Evolutionary conservation across 2,113 vertebrate genomes (phyloP).

Genomic region (Lepisosteus oculatus): DNA sequence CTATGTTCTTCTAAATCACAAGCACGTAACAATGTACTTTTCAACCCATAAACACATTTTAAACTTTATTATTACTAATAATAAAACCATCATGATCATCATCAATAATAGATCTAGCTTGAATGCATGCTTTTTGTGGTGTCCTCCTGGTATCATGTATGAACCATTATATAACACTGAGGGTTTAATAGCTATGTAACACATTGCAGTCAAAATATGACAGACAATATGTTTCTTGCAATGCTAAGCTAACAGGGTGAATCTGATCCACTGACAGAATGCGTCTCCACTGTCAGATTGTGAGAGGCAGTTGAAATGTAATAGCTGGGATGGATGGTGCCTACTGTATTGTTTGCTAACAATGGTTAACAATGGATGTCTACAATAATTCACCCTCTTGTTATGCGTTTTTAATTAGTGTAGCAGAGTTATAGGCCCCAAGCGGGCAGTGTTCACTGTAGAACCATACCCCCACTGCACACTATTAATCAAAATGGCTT

Average conservation of each 20-base stretch:
- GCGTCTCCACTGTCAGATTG: conserved; percentile 13
- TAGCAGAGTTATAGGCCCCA: conserved; percentile 59
- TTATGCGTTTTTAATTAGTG: conserved; percentile 75
- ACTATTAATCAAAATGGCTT: conserved; percentile 65
- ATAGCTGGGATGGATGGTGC: neutral
- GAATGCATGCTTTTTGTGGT: no score
- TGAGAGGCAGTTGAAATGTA: neutral
- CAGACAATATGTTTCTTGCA: neutral
- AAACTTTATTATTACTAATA: no score
- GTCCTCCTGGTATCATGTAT: no score
- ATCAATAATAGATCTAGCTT: no score
- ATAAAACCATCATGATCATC: no score
- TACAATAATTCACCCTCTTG: conserved; percentile 64
- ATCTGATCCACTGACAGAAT: conserved; percentile 37
- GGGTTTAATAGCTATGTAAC: no score
- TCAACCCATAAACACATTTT: no score
- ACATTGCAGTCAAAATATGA: no score
- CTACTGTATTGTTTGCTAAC: neutral
- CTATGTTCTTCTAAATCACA: no score
- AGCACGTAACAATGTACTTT: no score
- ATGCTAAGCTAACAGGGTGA: conserved; percentile 35
- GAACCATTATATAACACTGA: no score
- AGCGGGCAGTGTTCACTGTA: conserved; percentile 43
- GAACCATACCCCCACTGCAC: conserved; percentile 43
- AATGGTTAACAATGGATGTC: conserved; percentile 28